Conservation (phyloP, 2,888 invertebrate genomes). For the Strigamia maritima region DNA sequence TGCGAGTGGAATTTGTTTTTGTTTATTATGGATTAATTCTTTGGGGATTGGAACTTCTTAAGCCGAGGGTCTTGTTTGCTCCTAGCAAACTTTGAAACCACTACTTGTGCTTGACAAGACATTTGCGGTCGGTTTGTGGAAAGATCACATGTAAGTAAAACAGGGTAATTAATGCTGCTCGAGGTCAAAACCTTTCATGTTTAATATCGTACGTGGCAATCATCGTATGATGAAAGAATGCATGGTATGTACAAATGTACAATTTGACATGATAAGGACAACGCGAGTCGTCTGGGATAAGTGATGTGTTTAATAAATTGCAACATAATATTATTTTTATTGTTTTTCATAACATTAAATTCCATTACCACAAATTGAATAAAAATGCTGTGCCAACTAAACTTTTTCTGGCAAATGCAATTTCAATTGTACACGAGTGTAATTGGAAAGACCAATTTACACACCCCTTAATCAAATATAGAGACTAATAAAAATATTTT, state of each 20-base stretch:
- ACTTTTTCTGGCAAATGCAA: too few species aligned
- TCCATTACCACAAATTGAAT: not conserved
- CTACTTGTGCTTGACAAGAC: slow-evolving; percentile 10
- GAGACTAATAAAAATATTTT: too few species aligned
- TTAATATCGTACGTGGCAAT: slow-evolving; percentile 10
- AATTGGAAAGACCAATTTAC: too few species aligned
- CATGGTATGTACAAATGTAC: not conserved
- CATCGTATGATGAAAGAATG: slow-evolving; percentile 1
- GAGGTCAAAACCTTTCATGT: slow-evolving; percentile 15
- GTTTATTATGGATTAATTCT: not conserved
- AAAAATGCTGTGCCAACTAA: too few species aligned
- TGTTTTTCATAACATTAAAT: not conserved
- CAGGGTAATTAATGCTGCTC: slow-evolving; percentile 10
- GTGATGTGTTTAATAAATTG: not conserved
- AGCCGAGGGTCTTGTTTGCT: not conserved
- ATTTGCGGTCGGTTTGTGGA: slow-evolving; percentile 6
- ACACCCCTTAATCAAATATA: too few species aligned
- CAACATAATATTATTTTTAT: not conserved
- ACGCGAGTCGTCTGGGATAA: not conserved
- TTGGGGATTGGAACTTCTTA: not conserved
- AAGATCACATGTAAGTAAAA: slow-evolving; percentile 10
- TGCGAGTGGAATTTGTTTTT: not conserved
- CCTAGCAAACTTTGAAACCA: not conserved
- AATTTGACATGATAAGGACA: slow-evolving; percentile 1
- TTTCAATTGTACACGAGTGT: too few species aligned